These are phyloP conservation scores for Caranx ignobilis DNA, from an alignment of 2,113 vertebrate species.

Conservation along the genomic window DNA sequence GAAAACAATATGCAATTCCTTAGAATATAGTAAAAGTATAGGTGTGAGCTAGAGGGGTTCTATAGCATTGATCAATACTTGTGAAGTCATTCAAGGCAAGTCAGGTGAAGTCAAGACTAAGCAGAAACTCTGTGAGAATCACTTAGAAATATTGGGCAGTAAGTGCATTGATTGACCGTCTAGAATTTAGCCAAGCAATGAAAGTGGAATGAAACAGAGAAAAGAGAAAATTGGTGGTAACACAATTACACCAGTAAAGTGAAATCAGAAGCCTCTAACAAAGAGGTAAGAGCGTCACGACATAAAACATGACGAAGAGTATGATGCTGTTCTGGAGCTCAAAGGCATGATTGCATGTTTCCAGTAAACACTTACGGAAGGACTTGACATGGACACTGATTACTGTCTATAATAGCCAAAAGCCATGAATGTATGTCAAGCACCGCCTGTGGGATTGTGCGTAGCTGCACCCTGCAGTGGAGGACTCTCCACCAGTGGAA, in stretches of 20 bases:
- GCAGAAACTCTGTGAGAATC: slow-evolving; percentile 4
- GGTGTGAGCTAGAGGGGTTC: background rate
- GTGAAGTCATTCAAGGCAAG: slow-evolving; percentile 17
- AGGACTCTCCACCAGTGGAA: too few relatives aligned
- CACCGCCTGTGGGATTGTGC: too few relatives aligned
- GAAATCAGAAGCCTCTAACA: background rate
- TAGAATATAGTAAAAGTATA: background rate
- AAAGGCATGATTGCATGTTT: background rate
- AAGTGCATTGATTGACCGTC: slow-evolving; percentile 7
- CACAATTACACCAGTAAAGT: background rate
- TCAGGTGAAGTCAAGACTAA: background rate
- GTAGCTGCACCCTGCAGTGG: too few relatives aligned
- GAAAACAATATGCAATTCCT: background rate
- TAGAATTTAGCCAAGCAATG: slow-evolving; percentile 12
- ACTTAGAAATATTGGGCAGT: slow-evolving; percentile 9
- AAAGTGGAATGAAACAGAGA: slow-evolving; percentile 7
- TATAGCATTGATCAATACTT: background rate
- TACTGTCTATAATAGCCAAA: too few relatives aligned
- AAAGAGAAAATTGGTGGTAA: slow-evolving; percentile 3
- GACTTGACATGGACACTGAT: too few relatives aligned
- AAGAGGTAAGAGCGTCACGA: background rate
- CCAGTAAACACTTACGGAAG: too few relatives aligned
- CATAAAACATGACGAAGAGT: background rate
- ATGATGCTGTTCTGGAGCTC: background rate
- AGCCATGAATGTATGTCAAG: too few relatives aligned